Percentiles rank a stretch among this genome's conserved stretches.
These are phyloP conservation scores for Andricus curvator DNA, from an alignment of 2,888 invertebrate genomes.

Conservation along the genomic window DNA sequence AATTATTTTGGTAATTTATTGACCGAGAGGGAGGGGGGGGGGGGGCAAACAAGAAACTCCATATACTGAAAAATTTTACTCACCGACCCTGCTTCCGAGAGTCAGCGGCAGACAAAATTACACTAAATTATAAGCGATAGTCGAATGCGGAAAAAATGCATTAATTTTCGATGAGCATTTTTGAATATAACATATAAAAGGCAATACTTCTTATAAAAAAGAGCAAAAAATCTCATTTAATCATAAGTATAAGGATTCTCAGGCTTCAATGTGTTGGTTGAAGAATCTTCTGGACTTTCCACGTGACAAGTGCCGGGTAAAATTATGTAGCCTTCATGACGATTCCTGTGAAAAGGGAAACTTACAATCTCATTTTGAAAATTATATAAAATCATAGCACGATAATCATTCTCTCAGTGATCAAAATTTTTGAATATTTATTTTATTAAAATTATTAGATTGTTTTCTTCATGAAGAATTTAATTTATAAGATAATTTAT, in stretches of 20 bases:
- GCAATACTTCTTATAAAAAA: background rate
- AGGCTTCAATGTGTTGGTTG: slow-evolving; percentile 53
- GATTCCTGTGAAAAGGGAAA: slow-evolving; percentile 71
- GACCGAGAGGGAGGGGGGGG: no score
- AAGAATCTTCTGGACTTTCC: slow-evolving; percentile 60
- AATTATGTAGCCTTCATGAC: slow-evolving; percentile 67
- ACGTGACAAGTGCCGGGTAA: slow-evolving; percentile 69
- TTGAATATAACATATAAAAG: background rate
- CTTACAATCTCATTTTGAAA: slow-evolving; percentile 43
- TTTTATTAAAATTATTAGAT: background rate
- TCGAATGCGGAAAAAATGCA: background rate
- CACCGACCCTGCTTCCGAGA: background rate
- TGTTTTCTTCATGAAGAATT: no score
- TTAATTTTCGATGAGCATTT: background rate
- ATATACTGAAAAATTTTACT: no score
- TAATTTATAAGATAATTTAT: no score
- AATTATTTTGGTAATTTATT: no score
- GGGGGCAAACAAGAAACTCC: no score
- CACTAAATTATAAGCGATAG: background rate
- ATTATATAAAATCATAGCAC: background rate
- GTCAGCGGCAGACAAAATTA: background rate
- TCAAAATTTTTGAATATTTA: slow-evolving; percentile 10
- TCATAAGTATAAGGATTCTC: slow-evolving; percentile 22
- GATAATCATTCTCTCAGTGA: slow-evolving; percentile 25
- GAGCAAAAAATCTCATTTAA: background rate